Evolutionary conservation across 2,888 invertebrate genomes (phyloP).

Genomic region (Ophraella communa): DNA sequence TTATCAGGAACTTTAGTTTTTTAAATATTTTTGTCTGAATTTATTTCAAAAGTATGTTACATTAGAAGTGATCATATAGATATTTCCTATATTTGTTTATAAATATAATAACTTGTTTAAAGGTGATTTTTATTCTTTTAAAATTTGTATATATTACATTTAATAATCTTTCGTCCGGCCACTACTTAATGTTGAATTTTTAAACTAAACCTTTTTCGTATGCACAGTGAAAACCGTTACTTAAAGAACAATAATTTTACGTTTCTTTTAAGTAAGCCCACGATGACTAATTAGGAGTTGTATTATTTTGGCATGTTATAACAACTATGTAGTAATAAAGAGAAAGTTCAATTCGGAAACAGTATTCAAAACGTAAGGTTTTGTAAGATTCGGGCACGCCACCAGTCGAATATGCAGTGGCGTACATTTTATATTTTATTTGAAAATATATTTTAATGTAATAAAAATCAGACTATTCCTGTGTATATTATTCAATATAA

Average conservation of each 20-base stretch:
- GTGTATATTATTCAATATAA: too few relatives aligned
- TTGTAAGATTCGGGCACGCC: slow-evolving; percentile 27
- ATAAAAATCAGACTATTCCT: not conserved
- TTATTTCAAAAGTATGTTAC: too few relatives aligned
- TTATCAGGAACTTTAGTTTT: too few relatives aligned
- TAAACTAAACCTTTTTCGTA: too few relatives aligned
- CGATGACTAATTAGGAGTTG: slow-evolving; percentile 3
- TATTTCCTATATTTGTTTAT: too few relatives aligned
- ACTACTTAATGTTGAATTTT: too few relatives aligned
- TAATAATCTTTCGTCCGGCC: too few relatives aligned
- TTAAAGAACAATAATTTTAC: not conserved
- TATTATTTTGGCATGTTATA: slow-evolving; percentile 2
- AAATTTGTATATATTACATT: too few relatives aligned
- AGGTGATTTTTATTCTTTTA: too few relatives aligned
- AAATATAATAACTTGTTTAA: too few relatives aligned
- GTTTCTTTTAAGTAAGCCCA: not conserved
- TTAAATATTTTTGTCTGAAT: too few relatives aligned
- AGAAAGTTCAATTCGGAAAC: slow-evolving; percentile 29
- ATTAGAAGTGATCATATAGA: too few relatives aligned
- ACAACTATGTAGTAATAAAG: slow-evolving; percentile 16
- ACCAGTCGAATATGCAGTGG: not conserved
- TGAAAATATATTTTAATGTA: not conserved
- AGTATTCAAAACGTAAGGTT: slow-evolving; percentile 23
- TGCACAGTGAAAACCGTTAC: not conserved
- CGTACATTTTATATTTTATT: not conserved